These are phyloP conservation scores for Drosophila paulistorum DNA, from an alignment of 1,140 invertebrate species.

Conservation along the genomic window DNA sequence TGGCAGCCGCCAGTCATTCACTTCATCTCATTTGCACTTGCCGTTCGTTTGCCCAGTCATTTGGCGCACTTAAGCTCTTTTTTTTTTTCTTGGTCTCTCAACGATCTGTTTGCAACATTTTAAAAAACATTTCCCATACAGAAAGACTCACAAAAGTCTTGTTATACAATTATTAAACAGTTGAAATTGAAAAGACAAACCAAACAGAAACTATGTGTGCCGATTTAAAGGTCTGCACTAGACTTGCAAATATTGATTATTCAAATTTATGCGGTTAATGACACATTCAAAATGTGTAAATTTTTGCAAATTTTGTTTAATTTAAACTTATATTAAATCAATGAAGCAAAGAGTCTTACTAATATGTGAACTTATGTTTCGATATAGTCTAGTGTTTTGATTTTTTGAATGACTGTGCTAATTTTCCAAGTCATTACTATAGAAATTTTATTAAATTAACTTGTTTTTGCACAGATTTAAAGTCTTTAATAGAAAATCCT, in stretches of 20 bases:
- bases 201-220: neutral
- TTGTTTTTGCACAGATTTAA: too few species aligned
- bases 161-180: neutral
- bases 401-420: too few species aligned
- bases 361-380: neutral
- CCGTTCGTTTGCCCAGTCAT: conserved; percentile 7
- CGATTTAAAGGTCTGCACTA: too few species aligned
- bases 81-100: too few species aligned
- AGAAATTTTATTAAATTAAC: too few species aligned
- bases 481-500: too few species aligned
- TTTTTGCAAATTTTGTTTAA: neutral
- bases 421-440: too few species aligned
- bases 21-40: conserved; percentile 8
- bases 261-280: neutral
- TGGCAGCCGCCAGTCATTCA: conserved; percentile 5
- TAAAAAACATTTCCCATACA: neutral
- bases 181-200: conserved; percentile 2
- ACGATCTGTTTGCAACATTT: too few species aligned
- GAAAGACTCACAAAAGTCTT: neutral
- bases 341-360: neutral
- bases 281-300: neutral
- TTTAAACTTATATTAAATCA: neutral
- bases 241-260: neutral
- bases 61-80: conserved; percentile 5
- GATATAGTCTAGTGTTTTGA: neutral